Evolutionary conservation across 2,888 invertebrate species (phyloP).

Genomic region (Diaprepes abbreviatus): DNA sequence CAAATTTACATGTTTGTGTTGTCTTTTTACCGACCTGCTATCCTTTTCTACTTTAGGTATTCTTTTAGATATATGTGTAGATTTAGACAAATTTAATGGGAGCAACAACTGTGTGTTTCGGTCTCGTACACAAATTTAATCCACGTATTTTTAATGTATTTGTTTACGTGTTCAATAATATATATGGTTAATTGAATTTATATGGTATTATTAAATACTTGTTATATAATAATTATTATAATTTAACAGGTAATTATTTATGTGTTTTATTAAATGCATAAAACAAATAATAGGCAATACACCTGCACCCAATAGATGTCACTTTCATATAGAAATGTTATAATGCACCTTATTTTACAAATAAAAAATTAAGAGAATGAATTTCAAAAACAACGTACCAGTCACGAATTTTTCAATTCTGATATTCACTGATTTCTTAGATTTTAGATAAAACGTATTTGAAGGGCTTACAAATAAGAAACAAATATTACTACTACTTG

Average conservation of each 20-base stretch:
- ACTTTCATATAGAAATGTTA: neutral
- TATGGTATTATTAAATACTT: neutral
- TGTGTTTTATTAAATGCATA: too few species aligned
- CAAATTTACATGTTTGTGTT: conserved; percentile 33
- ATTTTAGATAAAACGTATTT: too few species aligned
- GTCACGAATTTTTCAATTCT: too few species aligned
- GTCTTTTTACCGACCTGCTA: neutral
- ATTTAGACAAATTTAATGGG: conserved; percentile 64
- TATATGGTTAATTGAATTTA: too few species aligned
- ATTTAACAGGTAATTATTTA: too few species aligned
- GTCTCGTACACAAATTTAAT: conserved; percentile 36
- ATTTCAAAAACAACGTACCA: too few species aligned
- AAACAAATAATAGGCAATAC: too few species aligned
- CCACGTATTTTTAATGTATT: neutral
- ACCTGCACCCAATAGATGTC: neutral
- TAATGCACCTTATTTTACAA: neutral
- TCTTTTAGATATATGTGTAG: conserved; percentile 36
- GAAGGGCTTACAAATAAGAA: too few species aligned
- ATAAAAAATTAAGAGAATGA: too few species aligned
- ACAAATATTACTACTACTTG: too few species aligned
- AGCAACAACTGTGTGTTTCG: conserved; percentile 70
- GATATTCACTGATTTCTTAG: too few species aligned
- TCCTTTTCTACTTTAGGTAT: conserved; percentile 3
- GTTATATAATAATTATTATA: too few species aligned
- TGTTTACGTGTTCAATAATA: neutral